Percentiles rank a stretch among this genome's conserved stretches.
Evolutionary conservation across 1,140 invertebrate genomes (phyloP).

Genomic region (Bombus sylvicola): DNA sequence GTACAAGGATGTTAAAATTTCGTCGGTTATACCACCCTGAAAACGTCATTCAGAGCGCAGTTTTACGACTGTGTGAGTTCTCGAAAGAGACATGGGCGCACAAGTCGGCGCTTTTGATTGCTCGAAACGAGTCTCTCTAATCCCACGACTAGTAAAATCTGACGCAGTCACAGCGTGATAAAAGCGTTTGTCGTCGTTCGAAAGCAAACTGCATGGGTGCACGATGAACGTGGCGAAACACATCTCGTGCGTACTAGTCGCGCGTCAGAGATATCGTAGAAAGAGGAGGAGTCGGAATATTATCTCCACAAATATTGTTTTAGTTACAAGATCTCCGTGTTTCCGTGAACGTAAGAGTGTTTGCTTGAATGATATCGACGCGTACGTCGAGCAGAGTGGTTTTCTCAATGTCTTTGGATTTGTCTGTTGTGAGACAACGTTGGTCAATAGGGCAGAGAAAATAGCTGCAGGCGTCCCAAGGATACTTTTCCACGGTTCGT

Average conservation of each 20-base stretch:
- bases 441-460: neutral
- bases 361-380: neutral
- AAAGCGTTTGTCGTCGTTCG: too few species aligned
- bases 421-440: too few species aligned
- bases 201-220: constrained; percentile 7
- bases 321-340: constrained; percentile 9
- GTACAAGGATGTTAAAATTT: neutral
- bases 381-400: neutral
- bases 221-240: neutral
- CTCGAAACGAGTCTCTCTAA: neutral
- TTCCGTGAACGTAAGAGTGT: neutral
- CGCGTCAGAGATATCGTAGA: neutral
- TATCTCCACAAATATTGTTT: constrained; percentile 44
- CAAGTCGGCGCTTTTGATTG: constrained; percentile 27
- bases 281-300: neutral
- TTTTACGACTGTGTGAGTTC: constrained; percentile 15
- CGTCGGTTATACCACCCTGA: neutral
- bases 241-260: too few species aligned
- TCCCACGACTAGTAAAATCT: neutral
- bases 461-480: neutral
- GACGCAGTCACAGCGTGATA: neutral
- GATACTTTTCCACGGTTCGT: neutral
- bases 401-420: neutral
- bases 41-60: neutral
- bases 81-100: too few species aligned